A percentile compares a stretch with the other conserved stretches of the same genome.
Conservation (phyloP, 2,797 vertebrate species). For the Neosilurus mollespiculum region DNA sequence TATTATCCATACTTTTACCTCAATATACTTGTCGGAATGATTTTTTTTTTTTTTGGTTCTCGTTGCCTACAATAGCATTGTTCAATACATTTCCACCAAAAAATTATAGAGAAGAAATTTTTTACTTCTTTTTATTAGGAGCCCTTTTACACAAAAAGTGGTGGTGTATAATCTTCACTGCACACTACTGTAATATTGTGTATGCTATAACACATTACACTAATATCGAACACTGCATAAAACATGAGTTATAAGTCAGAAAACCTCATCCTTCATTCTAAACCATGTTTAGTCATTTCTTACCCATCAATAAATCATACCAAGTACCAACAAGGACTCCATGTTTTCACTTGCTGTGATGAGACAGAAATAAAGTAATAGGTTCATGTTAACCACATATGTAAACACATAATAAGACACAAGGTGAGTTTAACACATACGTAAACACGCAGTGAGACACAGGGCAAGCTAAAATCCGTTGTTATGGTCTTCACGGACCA, state of each 20-base stretch:
- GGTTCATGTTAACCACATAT: neutral
- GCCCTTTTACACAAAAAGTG: too few species aligned
- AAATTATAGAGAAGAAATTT: too few species aligned
- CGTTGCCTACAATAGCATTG: too few species aligned
- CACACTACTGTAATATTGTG: too few species aligned
- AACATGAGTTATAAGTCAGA: too few species aligned
- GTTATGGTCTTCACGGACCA: slow-evolving; percentile 19
- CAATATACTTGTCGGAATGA: too few species aligned
- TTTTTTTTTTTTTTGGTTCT: too few species aligned
- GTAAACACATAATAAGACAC: neutral
- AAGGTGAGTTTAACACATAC: neutral
- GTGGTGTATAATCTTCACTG: too few species aligned
- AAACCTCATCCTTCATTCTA: neutral
- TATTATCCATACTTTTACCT: too few species aligned
- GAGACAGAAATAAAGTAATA: neutral
- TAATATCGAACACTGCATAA: neutral
- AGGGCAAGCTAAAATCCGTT: neutral
- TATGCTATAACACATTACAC: neutral
- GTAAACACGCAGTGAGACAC: neutral
- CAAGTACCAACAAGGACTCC: neutral
- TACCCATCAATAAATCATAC: neutral
- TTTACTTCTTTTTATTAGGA: too few species aligned
- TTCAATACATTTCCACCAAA: too few species aligned
- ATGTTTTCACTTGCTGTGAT: neutral
- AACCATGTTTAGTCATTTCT: neutral